These are phyloP conservation scores for Epizoanthus illoricatus DNA, from an alignment of 92 coral and sea anemone genomes.

Conservation along the genomic window DNA sequence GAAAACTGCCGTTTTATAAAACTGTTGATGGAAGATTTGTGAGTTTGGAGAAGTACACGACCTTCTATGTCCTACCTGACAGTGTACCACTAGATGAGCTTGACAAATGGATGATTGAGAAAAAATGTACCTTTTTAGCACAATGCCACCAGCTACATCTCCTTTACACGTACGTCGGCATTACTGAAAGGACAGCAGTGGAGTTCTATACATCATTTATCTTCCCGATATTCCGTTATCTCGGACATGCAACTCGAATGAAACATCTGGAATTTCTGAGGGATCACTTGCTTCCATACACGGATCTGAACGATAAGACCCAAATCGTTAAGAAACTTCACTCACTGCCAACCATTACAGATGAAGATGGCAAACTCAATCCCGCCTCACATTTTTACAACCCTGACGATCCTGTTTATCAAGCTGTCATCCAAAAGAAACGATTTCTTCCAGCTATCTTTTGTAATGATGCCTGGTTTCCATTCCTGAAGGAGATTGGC, in stretches of 20 bases:
- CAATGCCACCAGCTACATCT: slow-evolving; percentile 33
- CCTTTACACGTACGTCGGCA: slow-evolving; percentile 36
- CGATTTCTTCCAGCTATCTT: slow-evolving; percentile 40
- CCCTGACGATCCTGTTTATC: slow-evolving; percentile 24
- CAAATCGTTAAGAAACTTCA: slow-evolving; percentile 33
- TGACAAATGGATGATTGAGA: slow-evolving; percentile 24
- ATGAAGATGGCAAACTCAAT: slow-evolving; percentile 22
- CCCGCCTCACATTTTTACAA: slow-evolving; percentile 44
- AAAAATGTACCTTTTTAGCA: slow-evolving; percentile 33
- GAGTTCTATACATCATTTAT: slow-evolving; percentile 44
- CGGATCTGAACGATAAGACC: not conserved
- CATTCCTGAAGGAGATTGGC: slow-evolving; percentile 43
- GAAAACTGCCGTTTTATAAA: slow-evolving; percentile 55
- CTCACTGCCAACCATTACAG: slow-evolving; percentile 31
- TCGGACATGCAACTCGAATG: slow-evolving; percentile 26
- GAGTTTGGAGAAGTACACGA: slow-evolving; percentile 24
- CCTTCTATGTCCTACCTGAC: slow-evolving; percentile 39
- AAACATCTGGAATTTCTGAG: slow-evolving; percentile 34
- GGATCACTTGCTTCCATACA: slow-evolving; percentile 20
- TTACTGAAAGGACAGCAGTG: slow-evolving; percentile 28
- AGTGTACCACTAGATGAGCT: slow-evolving; percentile 42
- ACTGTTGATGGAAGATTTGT: slow-evolving; percentile 38
- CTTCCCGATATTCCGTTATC: slow-evolving; percentile 36
- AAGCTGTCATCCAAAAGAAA: slow-evolving; percentile 7
- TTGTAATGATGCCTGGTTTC: slow-evolving; percentile 27